Evolutionary conservation across 2,113 vertebrate genomes (phyloP), one percentile per base, ranked within the genome.

Genomic region (Prietella phreatophila): DNA sequence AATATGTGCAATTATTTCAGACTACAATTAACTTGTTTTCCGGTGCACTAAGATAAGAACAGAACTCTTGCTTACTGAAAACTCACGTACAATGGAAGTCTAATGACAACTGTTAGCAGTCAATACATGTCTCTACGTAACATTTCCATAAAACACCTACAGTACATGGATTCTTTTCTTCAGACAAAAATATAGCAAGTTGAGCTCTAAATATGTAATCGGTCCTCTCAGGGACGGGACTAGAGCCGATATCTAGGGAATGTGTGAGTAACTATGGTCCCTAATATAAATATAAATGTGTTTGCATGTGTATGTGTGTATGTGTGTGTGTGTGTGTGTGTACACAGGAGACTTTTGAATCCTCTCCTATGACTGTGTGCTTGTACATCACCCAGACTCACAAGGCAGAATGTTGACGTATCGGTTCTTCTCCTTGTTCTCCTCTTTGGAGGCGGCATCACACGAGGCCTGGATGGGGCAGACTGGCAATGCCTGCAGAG

Each of bases 391-490:
- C 1, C 14, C 27, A 90, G 55, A 93, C 98, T 93, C 94, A 99
- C 98, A 99, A 89, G 98, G 98, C 89, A 99, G 94, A 93, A 99
- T 99, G 95, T 99, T 99, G 90, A 99, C 97, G 0, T 99, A 99
- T 95, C 98, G 94, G 93, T 99, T 99, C 95, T 99, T 99, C 95
- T 99, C 98, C 93, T 99, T 99, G 93, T 99, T 99, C 94, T 99
- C 98, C 91, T 99, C 98, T 90, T 99, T 99, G 83, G 98, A 99
- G 85, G 98, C 98, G 81, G 98, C 98, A 87, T 99, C 98, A 87
- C 97, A 99, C 0, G 97, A 97, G 80, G 98, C 97, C 93, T 99
- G 98, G 87, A 99, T 99, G 75, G 98, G 98, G 91, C 98, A 99
- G 0, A 97, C 96, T 86, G 98, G 98, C 88, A 99, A 95, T 79